phyloP scores from a whole-genome alignment of 1,140 invertebrate species.

The Drosophila ficusphila region DNA sequence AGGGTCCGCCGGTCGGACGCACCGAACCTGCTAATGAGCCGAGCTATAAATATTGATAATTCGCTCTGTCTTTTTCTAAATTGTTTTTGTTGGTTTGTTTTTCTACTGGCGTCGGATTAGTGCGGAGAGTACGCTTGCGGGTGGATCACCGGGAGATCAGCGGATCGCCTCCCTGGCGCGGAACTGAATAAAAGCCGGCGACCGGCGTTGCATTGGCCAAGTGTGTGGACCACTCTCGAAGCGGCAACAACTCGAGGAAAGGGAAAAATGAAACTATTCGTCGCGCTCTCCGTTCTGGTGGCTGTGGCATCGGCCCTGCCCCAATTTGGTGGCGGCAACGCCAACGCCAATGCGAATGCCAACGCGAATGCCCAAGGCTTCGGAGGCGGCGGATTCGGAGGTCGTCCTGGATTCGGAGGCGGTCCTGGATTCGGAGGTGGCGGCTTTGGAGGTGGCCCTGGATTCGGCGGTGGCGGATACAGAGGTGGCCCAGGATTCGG shows the following conservation, averaged over 20 bases:
- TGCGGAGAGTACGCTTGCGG: neutral
- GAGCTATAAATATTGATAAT: constrained; percentile 35
- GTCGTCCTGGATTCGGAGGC: constrained; percentile 23
- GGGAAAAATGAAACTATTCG: constrained; percentile 60
- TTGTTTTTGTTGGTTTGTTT: too few relatives aligned
- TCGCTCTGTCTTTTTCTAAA: constrained; percentile 10
- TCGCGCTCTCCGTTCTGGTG: constrained; percentile 43
- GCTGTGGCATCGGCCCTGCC: constrained; percentile 45
- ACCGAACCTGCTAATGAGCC: constrained; percentile 40
- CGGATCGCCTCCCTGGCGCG: constrained; percentile 8
- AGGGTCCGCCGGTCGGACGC: constrained; percentile 17
- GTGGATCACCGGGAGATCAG: constrained; percentile 17
- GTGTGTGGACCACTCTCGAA: constrained; percentile 30
- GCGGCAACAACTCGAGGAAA: constrained; percentile 35
- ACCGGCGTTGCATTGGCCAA: constrained; percentile 8
- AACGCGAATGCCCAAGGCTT: constrained; percentile 27
- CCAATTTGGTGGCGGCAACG: constrained; percentile 31
- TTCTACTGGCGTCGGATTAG: neutral
- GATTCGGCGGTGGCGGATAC: constrained; percentile 29
- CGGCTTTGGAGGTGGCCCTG: constrained; percentile 11
- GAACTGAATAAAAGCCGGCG: constrained; percentile 41
- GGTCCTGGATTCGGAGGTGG: constrained; percentile 14
- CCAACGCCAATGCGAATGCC: constrained; percentile 34
- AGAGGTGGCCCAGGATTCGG: constrained; percentile 34
- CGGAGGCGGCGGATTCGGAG: constrained; percentile 14